Base-by-base conservation (phyloP, 35 echinoderm and acorn worm species). In the Ptychodera flava region DNA sequence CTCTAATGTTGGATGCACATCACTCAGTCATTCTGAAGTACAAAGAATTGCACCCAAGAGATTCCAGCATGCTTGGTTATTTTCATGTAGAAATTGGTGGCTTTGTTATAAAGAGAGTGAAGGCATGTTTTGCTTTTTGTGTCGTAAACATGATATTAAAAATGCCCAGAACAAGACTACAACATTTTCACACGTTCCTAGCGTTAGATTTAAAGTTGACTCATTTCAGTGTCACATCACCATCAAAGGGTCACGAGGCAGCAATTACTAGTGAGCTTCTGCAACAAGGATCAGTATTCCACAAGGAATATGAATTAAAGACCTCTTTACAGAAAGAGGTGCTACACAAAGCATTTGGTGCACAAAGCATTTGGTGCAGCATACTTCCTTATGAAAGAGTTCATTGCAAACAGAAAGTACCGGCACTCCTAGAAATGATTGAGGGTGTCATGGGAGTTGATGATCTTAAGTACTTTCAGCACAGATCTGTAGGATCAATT, bases 341-440 rank as follows among this genome's bases (percentile, higher is more conserved):
- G 6, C 45, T 64, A 22, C 22, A 64, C 22, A 64, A 64, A 64
- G 45, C 45, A 64, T 64, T 64, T 64, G 6, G 6, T 64, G 45
- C 22, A 64, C 22, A 64, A 64, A 64, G 45, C 45, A 64, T 64
- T 64, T 64, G 45, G 45, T 64, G 45, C 45, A 6, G 45, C 45
- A 64, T 64, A 64, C 22, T 64, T 64, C 45, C 45, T 64, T 6
- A 64, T 64, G 45, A 64, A 64, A 64, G 45, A 64, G 45, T 64
- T 64, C 45, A 64, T 64, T 64, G 45, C 45, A 64, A 64, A 64
- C 45, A 64, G 45, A 64, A 64, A 64, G 45, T 64, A 64, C 45
- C 22, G 45, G 6, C 45, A 64, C 45, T 64, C 45, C 45, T 64
- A 22, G 6, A 64, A 64, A 64, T 64, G 45, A 64, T 64, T 64